These are phyloP conservation scores for Apeltes quadracus DNA, from an alignment of 2,113 vertebrate genomes.

Conservation along the genomic window DNA sequence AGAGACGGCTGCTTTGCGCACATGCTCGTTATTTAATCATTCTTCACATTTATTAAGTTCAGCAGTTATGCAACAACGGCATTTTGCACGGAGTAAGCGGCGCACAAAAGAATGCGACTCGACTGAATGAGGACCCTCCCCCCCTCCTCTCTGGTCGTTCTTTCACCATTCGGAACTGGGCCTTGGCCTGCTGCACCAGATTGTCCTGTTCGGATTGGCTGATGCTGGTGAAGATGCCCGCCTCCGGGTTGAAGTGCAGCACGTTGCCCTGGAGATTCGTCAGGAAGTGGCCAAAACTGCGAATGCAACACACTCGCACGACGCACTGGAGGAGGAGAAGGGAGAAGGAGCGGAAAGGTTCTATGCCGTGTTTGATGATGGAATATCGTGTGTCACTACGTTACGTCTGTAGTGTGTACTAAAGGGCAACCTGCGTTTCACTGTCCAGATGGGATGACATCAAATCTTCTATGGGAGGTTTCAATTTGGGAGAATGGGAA, in stretches of 20 bases:
- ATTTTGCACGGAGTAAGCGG: background rate
- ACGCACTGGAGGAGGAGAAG: slow-evolving; percentile 80
- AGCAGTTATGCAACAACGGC: background rate
- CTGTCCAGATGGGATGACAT: background rate
- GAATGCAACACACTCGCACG: slow-evolving; percentile 90
- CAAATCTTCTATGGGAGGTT: no score
- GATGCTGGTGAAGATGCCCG: slow-evolving; percentile 94
- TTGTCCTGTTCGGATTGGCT: slow-evolving; percentile 89
- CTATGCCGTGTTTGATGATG: background rate
- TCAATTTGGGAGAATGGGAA: background rate
- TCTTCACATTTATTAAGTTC: background rate
- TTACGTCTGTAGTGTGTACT: background rate
- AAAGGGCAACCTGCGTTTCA: no score
- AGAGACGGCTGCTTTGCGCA: background rate
- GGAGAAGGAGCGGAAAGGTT: background rate
- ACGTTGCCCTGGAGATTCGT: slow-evolving; percentile 92
- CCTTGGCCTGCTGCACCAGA: slow-evolving; percentile 92
- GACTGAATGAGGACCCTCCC: background rate
- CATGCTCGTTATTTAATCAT: background rate
- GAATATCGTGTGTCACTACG: background rate
- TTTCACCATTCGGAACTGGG: slow-evolving; percentile 94
- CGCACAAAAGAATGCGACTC: background rate
- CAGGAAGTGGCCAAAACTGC: slow-evolving; percentile 96
- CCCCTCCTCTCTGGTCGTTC: background rate
- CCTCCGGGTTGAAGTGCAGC: slow-evolving; percentile 93